phyloP scores from a whole-genome alignment of 2,888 invertebrate genomes.

The Xylophagus ater region DNA sequence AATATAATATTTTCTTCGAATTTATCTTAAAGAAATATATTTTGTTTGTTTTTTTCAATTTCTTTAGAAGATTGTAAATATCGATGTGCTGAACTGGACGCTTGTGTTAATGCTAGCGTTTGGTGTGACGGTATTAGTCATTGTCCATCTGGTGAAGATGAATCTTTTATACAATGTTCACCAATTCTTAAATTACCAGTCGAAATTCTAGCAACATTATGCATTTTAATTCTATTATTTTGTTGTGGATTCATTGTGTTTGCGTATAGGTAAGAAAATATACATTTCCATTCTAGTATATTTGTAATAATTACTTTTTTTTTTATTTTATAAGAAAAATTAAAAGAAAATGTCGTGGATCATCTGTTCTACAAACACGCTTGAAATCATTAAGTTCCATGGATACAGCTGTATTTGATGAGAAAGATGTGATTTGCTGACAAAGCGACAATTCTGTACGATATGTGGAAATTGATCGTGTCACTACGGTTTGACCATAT shows the following conservation, averaged over 20 bases:
- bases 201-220: slow-evolving; percentile 52
- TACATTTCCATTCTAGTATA: not conserved
- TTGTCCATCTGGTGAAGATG: slow-evolving; percentile 72
- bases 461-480: slow-evolving; percentile 81
- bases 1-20: no score
- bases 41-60: slow-evolving; percentile 32
- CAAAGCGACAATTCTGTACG: slow-evolving; percentile 92
- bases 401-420: slow-evolving; percentile 74
- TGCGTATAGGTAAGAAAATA: slow-evolving; percentile 42
- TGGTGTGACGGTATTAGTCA: slow-evolving; percentile 73
- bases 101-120: slow-evolving; percentile 65
- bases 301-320: not conserved
- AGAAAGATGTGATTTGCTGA: slow-evolving; percentile 89
- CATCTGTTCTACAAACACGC: slow-evolving; percentile 67
- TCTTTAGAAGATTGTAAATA: slow-evolving; percentile 61
- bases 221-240: slow-evolving; percentile 39
- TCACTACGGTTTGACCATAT: slow-evolving; percentile 72
- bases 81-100: slow-evolving; percentile 67
- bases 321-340: slow-evolving; percentile 31
- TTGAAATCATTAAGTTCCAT: slow-evolving; percentile 61
- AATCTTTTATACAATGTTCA: slow-evolving; percentile 68
- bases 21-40: no score
- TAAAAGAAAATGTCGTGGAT: slow-evolving; percentile 54
- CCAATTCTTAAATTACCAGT: slow-evolving; percentile 65
- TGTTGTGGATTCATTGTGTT: slow-evolving; percentile 41